phyloP scores from a whole-genome alignment of 2,113 vertebrate species.

The Pipra filicauda region DNA sequence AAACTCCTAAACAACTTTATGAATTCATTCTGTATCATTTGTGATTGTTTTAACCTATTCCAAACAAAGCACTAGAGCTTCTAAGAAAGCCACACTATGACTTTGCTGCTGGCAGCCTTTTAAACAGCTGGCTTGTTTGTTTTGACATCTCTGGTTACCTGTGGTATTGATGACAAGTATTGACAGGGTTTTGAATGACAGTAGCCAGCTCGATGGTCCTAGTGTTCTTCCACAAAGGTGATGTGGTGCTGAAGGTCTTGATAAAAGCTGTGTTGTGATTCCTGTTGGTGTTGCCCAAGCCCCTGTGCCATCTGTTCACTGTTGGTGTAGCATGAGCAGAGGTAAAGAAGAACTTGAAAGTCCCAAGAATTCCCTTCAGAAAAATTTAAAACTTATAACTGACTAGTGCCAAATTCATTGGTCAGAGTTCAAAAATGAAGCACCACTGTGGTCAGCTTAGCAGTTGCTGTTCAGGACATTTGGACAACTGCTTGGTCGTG shows the following conservation, averaged over 20 bases:
- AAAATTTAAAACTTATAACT: neutral
- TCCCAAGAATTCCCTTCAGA: neutral
- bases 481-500: neutral
- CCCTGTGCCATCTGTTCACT: neutral
- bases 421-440: neutral
- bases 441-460: neutral
- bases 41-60: neutral
- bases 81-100: neutral
- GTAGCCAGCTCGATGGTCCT: neutral
- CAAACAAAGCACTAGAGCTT: neutral
- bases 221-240: neutral
- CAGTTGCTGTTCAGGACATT: neutral
- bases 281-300: neutral
- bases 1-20: neutral
- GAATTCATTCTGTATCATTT: neutral
- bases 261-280: neutral
- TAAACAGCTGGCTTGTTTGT: neutral
- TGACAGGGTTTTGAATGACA: neutral
- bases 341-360: neutral
- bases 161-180: neutral
- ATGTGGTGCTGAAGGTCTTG: neutral
- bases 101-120: neutral
- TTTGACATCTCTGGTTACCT: neutral
- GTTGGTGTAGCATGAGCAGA: neutral
- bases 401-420: neutral